Evolutionary conservation across 2,113 vertebrate genomes (phyloP), one percentile per base, ranked within the genome.

Genomic region (Gallinago jamesoni): DNA sequence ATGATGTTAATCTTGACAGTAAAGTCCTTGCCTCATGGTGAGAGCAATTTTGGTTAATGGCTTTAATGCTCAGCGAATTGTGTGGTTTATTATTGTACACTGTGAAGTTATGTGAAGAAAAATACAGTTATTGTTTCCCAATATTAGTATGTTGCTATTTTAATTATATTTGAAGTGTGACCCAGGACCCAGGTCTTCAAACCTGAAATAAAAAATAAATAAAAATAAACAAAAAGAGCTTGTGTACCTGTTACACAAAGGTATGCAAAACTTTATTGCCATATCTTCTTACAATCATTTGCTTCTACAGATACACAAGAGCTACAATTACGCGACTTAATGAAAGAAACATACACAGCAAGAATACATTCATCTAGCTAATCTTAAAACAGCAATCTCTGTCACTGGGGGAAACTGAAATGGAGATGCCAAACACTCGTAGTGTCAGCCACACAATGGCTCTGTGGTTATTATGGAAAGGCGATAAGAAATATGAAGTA

Each of bases 1-100:
- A 33, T 70, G 56, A 83, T 91, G 50, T 89, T 91, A 84, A 90
- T 80, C 72, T 76, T 93, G 25, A 70, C 73, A 86, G 75, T 50
- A 80, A 68, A 93, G 48, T 81, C 86, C 47, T 90, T 77, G 16
- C 33, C 73, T 91, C 84, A 30, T 83, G 45, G 39, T 74, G 86
- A 94, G 91, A 95, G 62, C 80, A 94, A 95, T 95, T 95, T 91
- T 96, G n/a, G 35, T 81, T 76, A 88, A 92, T 89, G 57, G 39
- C 48, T 96, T 94, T 84, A 92, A 95, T 86, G 56, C 63, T 94
- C n/a, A 74, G 14, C 80, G 74, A 94, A 82, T 87, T 81, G 37
- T 90, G 52, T 57, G 20, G n/a, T 93, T 95, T 93, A 76, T 87
- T 96, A 45, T 66, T 96, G 76, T 89, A 84, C 47, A 45, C 33